Conservation (phyloP, 2,888 invertebrate genomes). For the Stratiomys singularior region DNA sequence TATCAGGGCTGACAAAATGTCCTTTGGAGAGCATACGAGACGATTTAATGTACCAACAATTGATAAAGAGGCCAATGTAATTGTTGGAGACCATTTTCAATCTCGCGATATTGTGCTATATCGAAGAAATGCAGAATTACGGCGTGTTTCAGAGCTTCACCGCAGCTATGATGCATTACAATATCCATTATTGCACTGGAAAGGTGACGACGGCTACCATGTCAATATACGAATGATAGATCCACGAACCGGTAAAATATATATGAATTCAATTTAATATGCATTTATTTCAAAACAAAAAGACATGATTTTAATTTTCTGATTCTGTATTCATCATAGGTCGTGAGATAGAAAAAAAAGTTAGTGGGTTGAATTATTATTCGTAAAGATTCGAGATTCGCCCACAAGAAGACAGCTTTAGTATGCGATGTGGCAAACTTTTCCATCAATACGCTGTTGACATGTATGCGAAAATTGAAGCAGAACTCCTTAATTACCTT, state of each 20-base stretch:
- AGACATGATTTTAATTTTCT: neutral
- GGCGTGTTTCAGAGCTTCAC: too few relatives aligned
- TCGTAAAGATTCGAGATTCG: constrained; percentile 43
- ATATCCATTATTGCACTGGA: neutral
- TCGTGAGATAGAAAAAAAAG: constrained; percentile 17
- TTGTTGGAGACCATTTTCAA: neutral
- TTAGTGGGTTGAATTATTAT: constrained; percentile 43
- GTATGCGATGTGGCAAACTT: constrained; percentile 45
- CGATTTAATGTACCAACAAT: neutral
- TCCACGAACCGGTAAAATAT: too few relatives aligned
- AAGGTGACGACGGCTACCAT: neutral
- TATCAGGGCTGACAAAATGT: too few relatives aligned
- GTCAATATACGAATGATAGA: too few relatives aligned
- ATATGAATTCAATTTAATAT: neutral
- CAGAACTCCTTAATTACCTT: constrained; percentile 12
- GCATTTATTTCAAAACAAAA: neutral
- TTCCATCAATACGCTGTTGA: constrained; percentile 51
- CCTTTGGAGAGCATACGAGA: neutral
- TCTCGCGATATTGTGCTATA: neutral
- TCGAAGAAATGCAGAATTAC: neutral
- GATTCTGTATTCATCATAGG: neutral
- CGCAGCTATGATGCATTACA: too few relatives aligned
- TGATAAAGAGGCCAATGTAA: too few relatives aligned
- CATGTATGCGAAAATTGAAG: constrained; percentile 59
- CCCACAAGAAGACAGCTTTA: constrained; percentile 35